These are phyloP conservation scores for Mus pahari DNA, from an alignment of 2,113 vertebrate genomes.

Conservation along the genomic window DNA sequence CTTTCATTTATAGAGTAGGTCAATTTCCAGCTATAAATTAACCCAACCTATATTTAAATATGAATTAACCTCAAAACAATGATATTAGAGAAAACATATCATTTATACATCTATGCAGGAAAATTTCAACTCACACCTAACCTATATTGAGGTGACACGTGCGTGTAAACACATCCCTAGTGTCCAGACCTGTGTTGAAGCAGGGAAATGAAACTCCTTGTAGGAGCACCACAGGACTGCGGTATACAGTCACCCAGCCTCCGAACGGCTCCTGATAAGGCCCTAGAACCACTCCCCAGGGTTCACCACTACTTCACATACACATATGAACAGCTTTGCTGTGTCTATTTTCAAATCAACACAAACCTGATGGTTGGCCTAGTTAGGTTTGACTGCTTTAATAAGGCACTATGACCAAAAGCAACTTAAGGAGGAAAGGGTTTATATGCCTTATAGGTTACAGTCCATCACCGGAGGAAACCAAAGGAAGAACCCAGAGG, in stretches of 20 bases:
- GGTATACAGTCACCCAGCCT: not conserved
- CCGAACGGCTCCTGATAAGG: accelerated
- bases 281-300: not conserved
- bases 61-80: not conserved
- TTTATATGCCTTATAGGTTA: not conserved
- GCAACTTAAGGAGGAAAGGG: not conserved
- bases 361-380: not conserved
- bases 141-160: not conserved
- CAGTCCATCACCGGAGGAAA: not conserved
- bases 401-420: not conserved
- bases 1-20: not conserved
- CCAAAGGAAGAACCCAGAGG: not conserved
- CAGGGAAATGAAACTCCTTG: no score
- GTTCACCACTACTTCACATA: not conserved
- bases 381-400: not conserved
- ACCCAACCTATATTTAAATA: not conserved
- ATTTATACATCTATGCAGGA: not conserved
- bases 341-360: not conserved
- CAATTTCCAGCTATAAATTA: not conserved
- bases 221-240: not conserved
- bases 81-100: not conserved
- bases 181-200: not conserved
- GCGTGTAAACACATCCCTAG: not conserved
- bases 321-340: not conserved
- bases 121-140: not conserved